Evolutionary conservation across 1,140 invertebrate species (phyloP), one percentile per base, ranked within the genome.

Genomic region (Leptopilina boulardi): DNA sequence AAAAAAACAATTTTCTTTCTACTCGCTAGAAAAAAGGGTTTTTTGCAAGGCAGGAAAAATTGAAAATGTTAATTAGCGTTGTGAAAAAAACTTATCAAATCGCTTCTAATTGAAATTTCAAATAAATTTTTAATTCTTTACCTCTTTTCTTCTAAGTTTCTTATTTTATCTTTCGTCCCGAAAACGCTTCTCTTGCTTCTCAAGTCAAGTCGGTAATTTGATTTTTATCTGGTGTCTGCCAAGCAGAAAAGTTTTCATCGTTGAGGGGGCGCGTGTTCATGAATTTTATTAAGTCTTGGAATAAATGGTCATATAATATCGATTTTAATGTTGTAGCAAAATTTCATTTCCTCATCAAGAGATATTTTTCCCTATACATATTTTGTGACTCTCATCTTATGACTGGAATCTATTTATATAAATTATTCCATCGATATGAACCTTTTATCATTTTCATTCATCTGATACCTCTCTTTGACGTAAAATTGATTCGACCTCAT

Each of bases 181-280:
- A 59, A 59, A 59, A 59, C 56, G 23, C 26, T 59, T 26, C 56
- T 59, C 19, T 59, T 13, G 56, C 42, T 59, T 21, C 56, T 59
- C 9, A 23, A 59, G 21, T 59, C 21, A 23, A 59, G 21, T 59
- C 11, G 21, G 19, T 59, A 59, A 59, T 59, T 59, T 26, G 56
- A 26, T 59, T 59, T 59, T 59, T 26, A 59, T 59, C 56, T 59
- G 21, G 23, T 3, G 19, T 59, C 56, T 26, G 19, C 19, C 54
- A 59, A 23, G 18, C 13, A 23, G 56, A 59, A 59, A 59, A 59
- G 56, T 59, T 59, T 59, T 59, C 21, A 59, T 59, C 56, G 56
- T 59, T 23, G 56, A 59, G 9, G 56, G 21, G 56, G 56, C 21
- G 26, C 21, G 56, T 59, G 56, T 59, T 59, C 56, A 59, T 59